Conservation (phyloP, 2,888 invertebrate species). For the Gandaritis pyraliata region DNA sequence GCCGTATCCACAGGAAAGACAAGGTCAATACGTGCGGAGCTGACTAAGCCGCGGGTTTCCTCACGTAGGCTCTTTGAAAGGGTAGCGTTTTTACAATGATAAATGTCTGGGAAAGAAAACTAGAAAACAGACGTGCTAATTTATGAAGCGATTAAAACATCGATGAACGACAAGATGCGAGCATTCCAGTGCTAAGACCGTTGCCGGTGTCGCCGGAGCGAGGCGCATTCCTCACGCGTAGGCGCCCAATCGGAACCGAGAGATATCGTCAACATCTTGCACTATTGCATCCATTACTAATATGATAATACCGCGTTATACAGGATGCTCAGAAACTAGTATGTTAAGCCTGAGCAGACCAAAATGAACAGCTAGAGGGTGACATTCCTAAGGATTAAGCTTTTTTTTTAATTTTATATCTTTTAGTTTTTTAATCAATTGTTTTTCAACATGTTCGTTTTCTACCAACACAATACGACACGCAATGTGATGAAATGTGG, state of each 20-base stretch:
- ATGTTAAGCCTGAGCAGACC: too few relatives aligned
- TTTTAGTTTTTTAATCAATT: too few relatives aligned
- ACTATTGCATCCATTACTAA: conserved; percentile 45
- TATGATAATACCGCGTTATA: neutral
- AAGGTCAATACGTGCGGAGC: too few relatives aligned
- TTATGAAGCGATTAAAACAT: conserved; percentile 33
- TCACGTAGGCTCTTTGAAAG: neutral
- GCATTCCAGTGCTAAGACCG: conserved; percentile 53
- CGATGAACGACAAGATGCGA: conserved; percentile 53
- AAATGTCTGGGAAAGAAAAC: conserved; percentile 32
- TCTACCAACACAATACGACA: too few relatives aligned
- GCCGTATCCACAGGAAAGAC: too few relatives aligned
- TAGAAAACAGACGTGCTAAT: conserved; percentile 36
- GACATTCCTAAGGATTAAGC: too few relatives aligned
- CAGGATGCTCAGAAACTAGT: too few relatives aligned
- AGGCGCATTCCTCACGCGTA: conserved; percentile 75
- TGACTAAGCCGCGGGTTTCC: too few relatives aligned
- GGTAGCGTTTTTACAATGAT: conserved; percentile 2
- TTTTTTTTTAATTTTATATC: too few relatives aligned
- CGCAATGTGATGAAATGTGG: too few relatives aligned
- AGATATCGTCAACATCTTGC: conserved; percentile 60
- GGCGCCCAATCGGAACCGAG: conserved; percentile 75
- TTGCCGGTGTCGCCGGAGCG: conserved; percentile 74
- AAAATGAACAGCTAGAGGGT: too few relatives aligned
- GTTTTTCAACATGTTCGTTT: too few relatives aligned